Evolutionary conservation across 2,113 vertebrate genomes (phyloP).

Genomic region (Sturnus vulgaris): DNA sequence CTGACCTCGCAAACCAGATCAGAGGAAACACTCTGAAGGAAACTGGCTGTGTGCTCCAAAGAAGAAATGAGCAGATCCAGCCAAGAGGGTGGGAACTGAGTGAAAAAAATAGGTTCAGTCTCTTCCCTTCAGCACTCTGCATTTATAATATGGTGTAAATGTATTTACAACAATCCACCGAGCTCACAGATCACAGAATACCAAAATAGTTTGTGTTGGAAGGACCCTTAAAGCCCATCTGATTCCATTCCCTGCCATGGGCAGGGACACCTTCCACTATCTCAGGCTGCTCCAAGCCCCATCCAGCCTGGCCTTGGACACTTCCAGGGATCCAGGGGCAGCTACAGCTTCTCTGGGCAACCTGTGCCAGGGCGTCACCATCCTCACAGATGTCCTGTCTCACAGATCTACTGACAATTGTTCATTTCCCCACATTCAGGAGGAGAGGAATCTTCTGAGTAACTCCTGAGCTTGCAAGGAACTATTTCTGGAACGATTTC

Average conservation of each 20-base stretch:
- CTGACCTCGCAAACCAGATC: background rate
- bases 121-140: background rate
- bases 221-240: background rate
- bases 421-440: background rate
- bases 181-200: background rate
- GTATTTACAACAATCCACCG: accelerated
- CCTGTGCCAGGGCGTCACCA: background rate
- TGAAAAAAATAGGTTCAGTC: background rate
- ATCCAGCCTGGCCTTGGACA: background rate
- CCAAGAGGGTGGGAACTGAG: background rate
- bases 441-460: background rate
- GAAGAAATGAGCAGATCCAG: background rate
- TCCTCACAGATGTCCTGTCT: background rate
- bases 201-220: background rate
- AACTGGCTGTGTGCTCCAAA: background rate
- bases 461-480: background rate
- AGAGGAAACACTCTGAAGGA: background rate
- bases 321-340: background rate
- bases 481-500: background rate
- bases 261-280: background rate
- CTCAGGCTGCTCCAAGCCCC: accelerated
- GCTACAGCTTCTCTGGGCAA: background rate
- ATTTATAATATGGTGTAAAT: accelerated
- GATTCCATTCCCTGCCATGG: accelerated
- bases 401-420: background rate